Conservation (phyloP, 2,797 vertebrate genomes). For the Pangasius mekongensis region DNA sequence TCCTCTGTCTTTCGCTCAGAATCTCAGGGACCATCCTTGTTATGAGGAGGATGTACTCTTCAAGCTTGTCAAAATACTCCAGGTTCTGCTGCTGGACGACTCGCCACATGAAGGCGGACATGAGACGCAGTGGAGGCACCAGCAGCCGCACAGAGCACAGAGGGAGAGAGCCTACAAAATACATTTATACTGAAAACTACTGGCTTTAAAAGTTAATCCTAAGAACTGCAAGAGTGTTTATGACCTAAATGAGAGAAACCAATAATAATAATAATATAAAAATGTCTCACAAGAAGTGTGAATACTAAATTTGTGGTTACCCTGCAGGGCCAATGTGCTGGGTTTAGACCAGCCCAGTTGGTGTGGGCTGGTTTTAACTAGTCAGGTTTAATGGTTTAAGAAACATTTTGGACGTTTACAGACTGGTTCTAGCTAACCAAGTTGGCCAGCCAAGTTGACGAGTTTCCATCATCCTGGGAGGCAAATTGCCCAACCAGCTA, state of each 20-base stretch:
- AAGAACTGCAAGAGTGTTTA: background rate
- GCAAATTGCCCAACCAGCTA: background rate
- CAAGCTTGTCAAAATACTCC: conserved; percentile 44
- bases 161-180: conserved; percentile 15
- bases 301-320: background rate
- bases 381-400: background rate
- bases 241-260: too few species aligned
- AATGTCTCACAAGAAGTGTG: background rate
- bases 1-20: conserved; percentile 42
- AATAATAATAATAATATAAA: background rate
- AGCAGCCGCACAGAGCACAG: conserved; percentile 39
- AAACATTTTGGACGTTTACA: background rate
- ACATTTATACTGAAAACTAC: background rate
- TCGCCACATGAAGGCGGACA: conserved; percentile 51
- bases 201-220: background rate
- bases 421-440: background rate
- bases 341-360: background rate
- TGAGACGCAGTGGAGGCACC: conserved; percentile 47
- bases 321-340: background rate
- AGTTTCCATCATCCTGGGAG: background rate
- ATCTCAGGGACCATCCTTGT: conserved; percentile 45
- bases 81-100: conserved; percentile 45
- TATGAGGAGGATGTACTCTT: conserved; percentile 42
- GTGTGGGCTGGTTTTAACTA: background rate
- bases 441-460: background rate